Evolutionary conservation across 2,888 invertebrate genomes (phyloP).

Genomic region (Leptogaster cylindrica): DNA sequence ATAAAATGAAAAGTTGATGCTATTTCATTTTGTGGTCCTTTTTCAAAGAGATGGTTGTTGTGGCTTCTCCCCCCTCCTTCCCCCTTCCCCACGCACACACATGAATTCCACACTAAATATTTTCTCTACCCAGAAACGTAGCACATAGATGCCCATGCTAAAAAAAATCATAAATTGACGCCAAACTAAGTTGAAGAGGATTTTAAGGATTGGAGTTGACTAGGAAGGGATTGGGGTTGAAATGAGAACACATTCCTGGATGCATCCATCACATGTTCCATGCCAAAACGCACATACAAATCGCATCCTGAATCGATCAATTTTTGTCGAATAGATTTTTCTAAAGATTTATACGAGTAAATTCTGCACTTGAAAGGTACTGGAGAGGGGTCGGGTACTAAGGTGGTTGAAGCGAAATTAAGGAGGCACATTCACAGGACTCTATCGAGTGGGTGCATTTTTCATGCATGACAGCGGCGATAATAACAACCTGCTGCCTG

Average conservation of each 20-base stretch:
- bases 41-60: not conserved
- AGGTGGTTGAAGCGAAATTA: constrained; percentile 11
- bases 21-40: constrained; percentile 25
- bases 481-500: constrained; percentile 29
- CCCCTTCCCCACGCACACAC: constrained; percentile 5
- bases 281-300: constrained; percentile 20
- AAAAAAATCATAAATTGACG: constrained; percentile 38
- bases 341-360: constrained; percentile 34
- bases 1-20: constrained; percentile 35
- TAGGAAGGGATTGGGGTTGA: constrained; percentile 1
- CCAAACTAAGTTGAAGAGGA: constrained; percentile 33
- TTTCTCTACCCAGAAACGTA: not conserved
- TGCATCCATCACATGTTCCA: constrained; percentile 24
- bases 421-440: constrained; percentile 1
- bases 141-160: not conserved
- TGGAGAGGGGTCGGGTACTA: not conserved
- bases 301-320: constrained; percentile 32
- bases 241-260: not conserved
- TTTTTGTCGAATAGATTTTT: constrained; percentile 24
- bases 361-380: constrained; percentile 25
- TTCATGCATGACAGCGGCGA: constrained; percentile 36
- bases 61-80: no score
- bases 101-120: not conserved
- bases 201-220: constrained; percentile 35
- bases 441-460: constrained; percentile 31